Base-by-base conservation (phyloP, 2,888 invertebrate genomes). In the Bombylius major region DNA sequence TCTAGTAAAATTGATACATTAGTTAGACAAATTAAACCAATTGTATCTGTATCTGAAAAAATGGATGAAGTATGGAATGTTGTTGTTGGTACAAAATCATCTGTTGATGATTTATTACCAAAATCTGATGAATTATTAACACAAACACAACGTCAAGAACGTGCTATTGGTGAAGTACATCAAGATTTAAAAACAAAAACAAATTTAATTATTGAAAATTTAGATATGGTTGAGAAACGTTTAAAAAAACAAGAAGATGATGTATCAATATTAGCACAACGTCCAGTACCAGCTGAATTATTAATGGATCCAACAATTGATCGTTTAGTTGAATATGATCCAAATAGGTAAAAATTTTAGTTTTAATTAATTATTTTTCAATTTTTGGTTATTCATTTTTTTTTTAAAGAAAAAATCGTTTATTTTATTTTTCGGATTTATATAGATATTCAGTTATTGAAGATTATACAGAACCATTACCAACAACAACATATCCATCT, bases 1-100 rank as follows among this genome's bases (percentile, higher is more conserved):
- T 78, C 79, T 13, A 89, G 84, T 67, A 91, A 89, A 75, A 82
- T 90, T 61, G 89, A 91, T 72, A 82, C 80, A 5, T 77, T 91
- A 39, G 87, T 87, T 1, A 84, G 86, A 66, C 87, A 89, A 74
- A 89, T 90, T 69, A 82, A 84, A 62, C 90, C 91, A 1, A 89
- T 90, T 76, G 83, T 89, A 67, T 85, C 84, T 55, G 89, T 90
- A 1, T 87, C 89, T 0, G 89, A 89, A 68, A 90, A 90, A 73
- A 90, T 91, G 89, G 90, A 91, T 65, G 88, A 91, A 72, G 89
- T 91, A 5, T 91, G 90, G 90, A 86, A 89, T 68, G 89, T 90
- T 5, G 89, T 91, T 12, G 89, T 90, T 1, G 90, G 90, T 13
- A 90, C 90, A 5, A 91, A 91, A 69, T 89, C 87, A 65, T 88